Conservation (phyloP, 2,888 invertebrate species). For the Hesperia comma region DNA sequence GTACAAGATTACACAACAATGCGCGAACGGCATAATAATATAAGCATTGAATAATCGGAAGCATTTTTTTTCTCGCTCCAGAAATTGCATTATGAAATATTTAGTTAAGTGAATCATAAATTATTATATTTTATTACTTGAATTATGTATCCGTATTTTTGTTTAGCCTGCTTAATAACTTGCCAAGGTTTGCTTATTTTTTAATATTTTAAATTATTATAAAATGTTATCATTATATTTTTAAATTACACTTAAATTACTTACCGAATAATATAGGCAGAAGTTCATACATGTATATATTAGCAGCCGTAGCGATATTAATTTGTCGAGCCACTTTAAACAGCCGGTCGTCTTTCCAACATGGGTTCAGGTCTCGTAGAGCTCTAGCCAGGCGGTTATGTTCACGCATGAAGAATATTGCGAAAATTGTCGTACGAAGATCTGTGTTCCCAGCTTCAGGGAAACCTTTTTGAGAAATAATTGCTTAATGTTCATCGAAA, state of each 20-base stretch:
- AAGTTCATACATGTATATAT: constrained; percentile 68
- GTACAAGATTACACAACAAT: constrained; percentile 6
- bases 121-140: too few relatives aligned
- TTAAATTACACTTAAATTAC: constrained; percentile 33
- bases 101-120: too few relatives aligned
- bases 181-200: too few relatives aligned
- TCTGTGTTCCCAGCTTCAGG: constrained; percentile 62
- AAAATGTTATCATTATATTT: too few relatives aligned
- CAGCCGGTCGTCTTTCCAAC: constrained; percentile 70
- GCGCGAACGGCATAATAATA: background rate
- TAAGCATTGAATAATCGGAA: background rate
- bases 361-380: constrained; percentile 63
- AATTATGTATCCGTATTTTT: too few relatives aligned
- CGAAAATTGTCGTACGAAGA: constrained; percentile 60
- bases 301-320: constrained; percentile 64
- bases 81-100: background rate
- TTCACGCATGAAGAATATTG: constrained; percentile 69
- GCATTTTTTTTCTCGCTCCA: background rate
- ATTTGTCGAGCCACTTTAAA: constrained; percentile 69
- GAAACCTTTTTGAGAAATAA: constrained; percentile 36
- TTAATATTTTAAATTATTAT: too few relatives aligned
- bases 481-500: too few relatives aligned
- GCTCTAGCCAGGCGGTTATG: constrained; percentile 65
- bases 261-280: constrained; percentile 65
- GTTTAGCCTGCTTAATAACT: too few relatives aligned